Conservation (phyloP, 1,140 invertebrate species). For the Sitobion miscanthi region DNA sequence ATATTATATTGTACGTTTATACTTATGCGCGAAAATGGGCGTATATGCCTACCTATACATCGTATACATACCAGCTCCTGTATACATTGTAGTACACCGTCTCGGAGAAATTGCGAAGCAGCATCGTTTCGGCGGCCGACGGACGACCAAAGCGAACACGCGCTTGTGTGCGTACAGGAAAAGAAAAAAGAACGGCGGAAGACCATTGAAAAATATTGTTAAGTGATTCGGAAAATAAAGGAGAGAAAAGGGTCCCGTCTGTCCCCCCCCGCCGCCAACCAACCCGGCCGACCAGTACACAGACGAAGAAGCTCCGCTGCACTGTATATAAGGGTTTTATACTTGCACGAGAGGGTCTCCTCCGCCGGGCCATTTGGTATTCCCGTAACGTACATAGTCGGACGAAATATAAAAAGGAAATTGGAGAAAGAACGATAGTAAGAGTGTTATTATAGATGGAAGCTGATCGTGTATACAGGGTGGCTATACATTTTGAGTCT, state of each 20-base stretch:
- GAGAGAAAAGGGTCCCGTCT: constrained; percentile 41
- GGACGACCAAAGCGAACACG: neutral
- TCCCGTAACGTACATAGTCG: constrained; percentile 28
- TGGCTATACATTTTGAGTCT: neutral
- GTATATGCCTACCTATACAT: neutral
- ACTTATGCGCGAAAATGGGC: neutral
- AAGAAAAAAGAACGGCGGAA: constrained; percentile 9
- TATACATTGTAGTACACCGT: neutral
- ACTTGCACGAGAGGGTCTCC: neutral
- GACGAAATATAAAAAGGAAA: constrained; percentile 47
- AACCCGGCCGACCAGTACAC: too few relatives aligned
- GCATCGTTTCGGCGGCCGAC: neutral
- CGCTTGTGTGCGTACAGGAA: neutral
- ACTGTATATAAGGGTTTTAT: constrained; percentile 8
- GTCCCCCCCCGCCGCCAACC: too few relatives aligned
- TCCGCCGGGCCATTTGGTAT: constrained; percentile 32
- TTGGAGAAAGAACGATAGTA: neutral
- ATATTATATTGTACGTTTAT: neutral
- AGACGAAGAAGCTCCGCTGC: neutral
- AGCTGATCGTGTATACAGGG: neutral
- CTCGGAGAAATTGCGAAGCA: neutral
- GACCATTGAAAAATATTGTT: constrained; percentile 54
- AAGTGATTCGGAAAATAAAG: constrained; percentile 56
- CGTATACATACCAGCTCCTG: neutral
- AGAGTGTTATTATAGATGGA: neutral